A percentile compares a stretch with the other conserved stretches of the same genome.
These are phyloP conservation scores for Nesidiocoris tenuis DNA, from an alignment of 2,888 invertebrate genomes.

Conservation along the genomic window DNA sequence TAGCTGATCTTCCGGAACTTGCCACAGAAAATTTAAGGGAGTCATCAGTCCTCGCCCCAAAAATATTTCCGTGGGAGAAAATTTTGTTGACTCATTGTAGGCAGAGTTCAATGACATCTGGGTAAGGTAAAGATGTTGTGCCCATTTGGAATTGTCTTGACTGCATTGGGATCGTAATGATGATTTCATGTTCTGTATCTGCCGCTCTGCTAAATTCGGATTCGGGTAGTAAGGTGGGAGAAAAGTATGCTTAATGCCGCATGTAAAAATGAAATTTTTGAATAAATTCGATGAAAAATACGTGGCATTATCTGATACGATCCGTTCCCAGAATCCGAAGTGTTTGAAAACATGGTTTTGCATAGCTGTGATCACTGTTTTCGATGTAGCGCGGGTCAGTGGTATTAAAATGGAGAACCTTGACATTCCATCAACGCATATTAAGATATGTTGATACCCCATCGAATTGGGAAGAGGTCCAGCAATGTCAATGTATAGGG, in stretches of 20 bases:
- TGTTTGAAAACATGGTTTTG: too few species aligned
- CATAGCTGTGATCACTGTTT: not conserved
- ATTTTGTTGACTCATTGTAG: constrained; percentile 7
- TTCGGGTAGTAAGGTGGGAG: too few species aligned
- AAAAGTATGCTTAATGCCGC: not conserved
- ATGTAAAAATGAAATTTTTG: constrained; percentile 3
- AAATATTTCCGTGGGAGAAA: constrained; percentile 13
- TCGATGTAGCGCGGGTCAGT: not conserved
- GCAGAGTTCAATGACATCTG: constrained; percentile 14
- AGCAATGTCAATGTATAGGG: not conserved
- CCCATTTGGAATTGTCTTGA: constrained; percentile 12
- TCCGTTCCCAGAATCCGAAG: too few species aligned
- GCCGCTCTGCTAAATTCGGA: too few species aligned
- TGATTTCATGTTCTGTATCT: constrained; percentile 9
- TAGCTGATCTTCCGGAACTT: not conserved
- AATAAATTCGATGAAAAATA: constrained; percentile 5
- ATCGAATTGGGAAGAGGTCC: not conserved
- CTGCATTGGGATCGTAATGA: not conserved
- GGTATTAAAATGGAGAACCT: constrained; percentile 4
- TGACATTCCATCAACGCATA: too few species aligned
- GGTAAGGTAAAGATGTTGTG: constrained; percentile 2
- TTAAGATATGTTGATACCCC: constrained; percentile 4
- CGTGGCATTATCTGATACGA: too few species aligned
- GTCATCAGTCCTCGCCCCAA: constrained; percentile 9
- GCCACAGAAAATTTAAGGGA: constrained; percentile 7